Evolutionary conservation across 2,888 invertebrate species (phyloP).

Genomic region (Arge pagana): DNA sequence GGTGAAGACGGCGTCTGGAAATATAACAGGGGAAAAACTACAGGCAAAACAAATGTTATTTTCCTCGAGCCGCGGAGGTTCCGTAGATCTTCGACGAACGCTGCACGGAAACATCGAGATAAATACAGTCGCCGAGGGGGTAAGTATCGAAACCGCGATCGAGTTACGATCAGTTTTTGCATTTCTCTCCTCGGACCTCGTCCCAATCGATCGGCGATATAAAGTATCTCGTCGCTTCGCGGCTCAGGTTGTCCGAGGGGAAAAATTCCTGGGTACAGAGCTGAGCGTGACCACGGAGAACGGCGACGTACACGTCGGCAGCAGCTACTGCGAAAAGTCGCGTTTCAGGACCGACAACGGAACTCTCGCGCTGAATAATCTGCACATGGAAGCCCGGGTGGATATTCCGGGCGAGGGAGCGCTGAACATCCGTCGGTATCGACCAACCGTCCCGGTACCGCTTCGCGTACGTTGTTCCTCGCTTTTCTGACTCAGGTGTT

Average conservation of each 20-base stretch:
- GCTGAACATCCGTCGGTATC: conserved; percentile 32
- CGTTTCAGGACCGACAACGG: conserved; percentile 32
- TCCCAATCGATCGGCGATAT: too few species aligned
- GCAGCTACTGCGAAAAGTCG: conserved; percentile 36
- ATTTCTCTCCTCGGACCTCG: too few species aligned
- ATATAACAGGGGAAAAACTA: conserved; percentile 30
- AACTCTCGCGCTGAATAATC: conserved; percentile 34
- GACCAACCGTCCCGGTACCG: not conserved
- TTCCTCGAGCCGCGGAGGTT: conserved; percentile 33
- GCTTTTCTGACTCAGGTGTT: not conserved
- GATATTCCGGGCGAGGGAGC: conserved; percentile 32
- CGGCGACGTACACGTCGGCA: conserved; percentile 33
- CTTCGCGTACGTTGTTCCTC: not conserved
- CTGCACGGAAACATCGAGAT: conserved; percentile 36
- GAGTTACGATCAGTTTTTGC: not conserved
- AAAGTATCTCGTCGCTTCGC: too few species aligned
- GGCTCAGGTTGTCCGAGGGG: conserved; percentile 33
- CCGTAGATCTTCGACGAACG: conserved; percentile 30
- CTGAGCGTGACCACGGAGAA: conserved; percentile 33
- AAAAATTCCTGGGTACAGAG: conserved; percentile 35
- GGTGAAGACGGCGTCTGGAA: conserved; percentile 32
- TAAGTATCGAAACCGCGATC: conserved; percentile 18
- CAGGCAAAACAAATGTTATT: conserved; percentile 33
- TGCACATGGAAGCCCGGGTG: conserved; percentile 36
- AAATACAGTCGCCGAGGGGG: conserved; percentile 32